A percentile compares a stretch with the other conserved stretches of the same genome.
Evolutionary conservation across 2,113 vertebrate genomes (phyloP).

Genomic region (Thunnus thynnus): DNA sequence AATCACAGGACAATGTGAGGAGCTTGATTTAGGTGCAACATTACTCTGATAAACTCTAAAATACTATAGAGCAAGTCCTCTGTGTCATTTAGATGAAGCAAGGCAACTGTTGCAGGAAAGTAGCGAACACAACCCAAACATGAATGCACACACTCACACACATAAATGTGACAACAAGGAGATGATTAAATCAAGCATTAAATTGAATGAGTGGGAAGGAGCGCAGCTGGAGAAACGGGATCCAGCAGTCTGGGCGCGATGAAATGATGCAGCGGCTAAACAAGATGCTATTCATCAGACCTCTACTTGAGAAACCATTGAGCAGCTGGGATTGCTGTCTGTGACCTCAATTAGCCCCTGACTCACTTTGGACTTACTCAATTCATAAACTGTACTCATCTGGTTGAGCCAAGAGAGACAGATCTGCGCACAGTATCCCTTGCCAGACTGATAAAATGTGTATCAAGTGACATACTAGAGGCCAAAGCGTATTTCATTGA

Average conservation of each 20-base stretch:
- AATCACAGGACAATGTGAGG: background rate
- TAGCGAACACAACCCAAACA: conserved; percentile 3
- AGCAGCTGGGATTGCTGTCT: conserved; percentile 76
- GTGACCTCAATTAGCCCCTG: conserved; percentile 70
- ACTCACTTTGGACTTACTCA: conserved; percentile 49
- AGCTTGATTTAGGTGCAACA: background rate
- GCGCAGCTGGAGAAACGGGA: conserved; percentile 73
- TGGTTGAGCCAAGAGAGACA: conserved; percentile 21
- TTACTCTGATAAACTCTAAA: background rate
- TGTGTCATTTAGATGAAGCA: conserved; percentile 16
- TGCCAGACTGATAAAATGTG: conserved; percentile 58
- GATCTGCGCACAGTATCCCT: background rate
- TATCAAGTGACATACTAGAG: conserved; percentile 39
- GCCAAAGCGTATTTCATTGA: conserved; percentile 14
- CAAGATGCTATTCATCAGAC: conserved; percentile 80
- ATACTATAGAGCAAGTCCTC: background rate
- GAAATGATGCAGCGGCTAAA: conserved; percentile 65
- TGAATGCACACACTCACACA: conserved; percentile 13
- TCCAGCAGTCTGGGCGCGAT: conserved; percentile 54
- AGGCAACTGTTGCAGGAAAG: conserved; percentile 53
- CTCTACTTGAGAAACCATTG: conserved; percentile 43
- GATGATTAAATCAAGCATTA: conserved; percentile 72
- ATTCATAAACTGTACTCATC: conserved; percentile 43
- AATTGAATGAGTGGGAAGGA: conserved; percentile 71
- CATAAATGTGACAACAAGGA: conserved; percentile 41